Base-by-base conservation (phyloP, 1,140 invertebrate species). In the Bombus waltoni region DNA sequence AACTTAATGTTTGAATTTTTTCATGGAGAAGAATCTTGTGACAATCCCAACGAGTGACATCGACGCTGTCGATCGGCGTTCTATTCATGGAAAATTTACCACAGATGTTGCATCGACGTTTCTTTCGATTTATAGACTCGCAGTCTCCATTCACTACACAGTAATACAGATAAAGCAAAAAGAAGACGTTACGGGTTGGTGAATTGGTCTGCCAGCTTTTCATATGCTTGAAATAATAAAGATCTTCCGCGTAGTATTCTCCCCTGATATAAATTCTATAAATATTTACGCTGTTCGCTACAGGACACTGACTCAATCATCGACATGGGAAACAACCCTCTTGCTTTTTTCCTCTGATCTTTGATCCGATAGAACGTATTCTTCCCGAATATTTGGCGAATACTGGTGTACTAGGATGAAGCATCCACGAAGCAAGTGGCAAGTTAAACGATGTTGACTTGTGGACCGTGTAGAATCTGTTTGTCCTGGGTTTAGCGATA, bases 211-310 rank as follows among this genome's bases (percentile, higher is more conserved):
- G 53, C 18, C 57, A 53, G 62, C 42, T 75, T 83, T 85, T 59
- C 77, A 82, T 86, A 75, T 72, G 68, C 68, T 28, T 81, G 80
- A 88, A 91, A 91, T 88, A 91, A 91, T 91, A 89, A 91, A 89
- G 85, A 81, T 89, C 85, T 68, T 65, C 65, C 53, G 42, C 38
- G 57, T 65, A 40, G 59, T 13, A 40, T n/a, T 57, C 62, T 59
- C 35, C 44, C 28, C 9, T 44, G n/a, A 25, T 79, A 65, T 78
- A 78, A 83, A 83, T 88, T 81, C n/a, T 71, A 78, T 72, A 89
- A 89, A 89, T 89, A 89, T 89, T 89, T 83, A 72, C 77, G 66
- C 35, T 81, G 40, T 65, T 83, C 57, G 38, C 66, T 32, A 32
- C 32, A 25, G 68, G 11, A 32, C 42, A 15, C 5, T 40, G 32